A percentile compares a stretch with the other conserved stretches of the same genome.
These are phyloP conservation scores for Psephotus haematonotus DNA, from an alignment of 2,113 vertebrate species.

Conservation along the genomic window DNA sequence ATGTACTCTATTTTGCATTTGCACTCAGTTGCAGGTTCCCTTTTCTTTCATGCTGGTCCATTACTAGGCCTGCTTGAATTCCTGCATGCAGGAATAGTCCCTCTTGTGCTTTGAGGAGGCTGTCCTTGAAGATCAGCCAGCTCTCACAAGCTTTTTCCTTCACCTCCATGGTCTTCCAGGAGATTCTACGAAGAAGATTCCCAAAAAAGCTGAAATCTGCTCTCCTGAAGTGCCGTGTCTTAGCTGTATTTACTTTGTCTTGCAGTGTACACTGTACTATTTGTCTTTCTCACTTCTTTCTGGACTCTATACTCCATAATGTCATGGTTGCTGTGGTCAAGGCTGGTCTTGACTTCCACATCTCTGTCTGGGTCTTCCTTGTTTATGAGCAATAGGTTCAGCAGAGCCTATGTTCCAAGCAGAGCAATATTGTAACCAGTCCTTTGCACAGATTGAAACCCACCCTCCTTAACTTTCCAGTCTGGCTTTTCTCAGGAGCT, in stretches of 20 bases:
- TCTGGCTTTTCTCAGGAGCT: neutral
- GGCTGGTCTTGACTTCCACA: neutral
- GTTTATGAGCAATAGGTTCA: neutral
- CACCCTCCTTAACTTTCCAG: neutral
- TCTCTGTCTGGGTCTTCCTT: neutral
- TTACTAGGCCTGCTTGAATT: neutral
- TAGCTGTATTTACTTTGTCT: neutral
- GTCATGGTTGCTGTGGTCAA: neutral
- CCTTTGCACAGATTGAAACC: neutral
- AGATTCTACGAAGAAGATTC: neutral
- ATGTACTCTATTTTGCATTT: neutral
- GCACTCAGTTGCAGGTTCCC: neutral
- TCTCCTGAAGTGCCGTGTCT: neutral
- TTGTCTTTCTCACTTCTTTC: neutral
- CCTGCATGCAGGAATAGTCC: neutral
- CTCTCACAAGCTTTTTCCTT: neutral
- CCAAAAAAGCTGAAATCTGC: neutral
- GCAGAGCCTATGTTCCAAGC: neutral
- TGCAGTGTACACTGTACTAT: neutral
- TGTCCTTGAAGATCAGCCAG: neutral
- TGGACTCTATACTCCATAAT: neutral
- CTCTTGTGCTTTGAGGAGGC: neutral
- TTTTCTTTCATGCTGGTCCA: neutral
- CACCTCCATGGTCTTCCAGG: rapidly evolving
- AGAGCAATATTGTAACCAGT: neutral